Evolutionary conservation across 2,797 vertebrate species (phyloP).

Genomic region (Enteromius unitaeniatus): DNA sequence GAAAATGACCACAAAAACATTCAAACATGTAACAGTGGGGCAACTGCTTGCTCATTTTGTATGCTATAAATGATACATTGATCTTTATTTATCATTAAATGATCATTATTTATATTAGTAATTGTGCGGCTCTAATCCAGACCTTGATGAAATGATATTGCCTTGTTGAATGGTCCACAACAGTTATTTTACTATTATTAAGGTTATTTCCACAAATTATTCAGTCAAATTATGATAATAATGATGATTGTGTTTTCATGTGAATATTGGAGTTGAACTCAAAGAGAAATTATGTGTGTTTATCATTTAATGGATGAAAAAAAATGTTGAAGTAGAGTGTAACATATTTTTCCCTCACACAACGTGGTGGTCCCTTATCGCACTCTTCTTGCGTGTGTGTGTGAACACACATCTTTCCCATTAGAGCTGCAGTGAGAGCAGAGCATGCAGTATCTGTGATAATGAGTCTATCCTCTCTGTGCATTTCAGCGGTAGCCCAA

Average conservation of each 20-base stretch:
- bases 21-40: too few species aligned
- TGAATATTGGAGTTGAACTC: neutral
- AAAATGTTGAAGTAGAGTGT: neutral
- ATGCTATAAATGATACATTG: neutral
- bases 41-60: neutral
- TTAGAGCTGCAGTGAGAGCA: slow-evolving; percentile 68
- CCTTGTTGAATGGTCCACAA: neutral
- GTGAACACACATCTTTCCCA: slow-evolving; percentile 61
- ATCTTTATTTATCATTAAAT: too few species aligned
- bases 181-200: neutral
- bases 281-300: neutral
- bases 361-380: neutral
- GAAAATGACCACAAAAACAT: too few species aligned
- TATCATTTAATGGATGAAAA: neutral
- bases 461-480: slow-evolving; percentile 72
- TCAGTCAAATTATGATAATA: neutral
- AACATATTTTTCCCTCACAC: slow-evolving; percentile 34
- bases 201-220: neutral
- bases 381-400: slow-evolving; percentile 55
- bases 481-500: slow-evolving; percentile 69
- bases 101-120: neutral
- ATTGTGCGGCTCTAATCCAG: neutral
- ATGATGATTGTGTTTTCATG: neutral
- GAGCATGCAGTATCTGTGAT: slow-evolving; percentile 57
- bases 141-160: neutral